phyloP scores from a whole-genome alignment of 92 coral and sea anemone genomes.

The Micromussa lordhowensis region DNA sequence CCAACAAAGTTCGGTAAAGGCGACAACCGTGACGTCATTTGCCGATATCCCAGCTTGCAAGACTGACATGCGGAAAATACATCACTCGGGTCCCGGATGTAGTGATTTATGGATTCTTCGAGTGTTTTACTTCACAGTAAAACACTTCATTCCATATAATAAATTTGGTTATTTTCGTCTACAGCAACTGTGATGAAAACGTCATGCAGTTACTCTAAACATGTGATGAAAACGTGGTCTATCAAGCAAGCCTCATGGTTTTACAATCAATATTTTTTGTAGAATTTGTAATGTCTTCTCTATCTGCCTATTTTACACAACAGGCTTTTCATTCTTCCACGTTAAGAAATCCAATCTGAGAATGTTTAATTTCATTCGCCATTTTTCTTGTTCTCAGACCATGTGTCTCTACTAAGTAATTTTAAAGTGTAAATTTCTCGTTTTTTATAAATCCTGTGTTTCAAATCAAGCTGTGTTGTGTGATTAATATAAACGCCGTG shows the following conservation, averaged over 20 bases:
- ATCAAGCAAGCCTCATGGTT: background rate
- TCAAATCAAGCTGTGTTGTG: background rate
- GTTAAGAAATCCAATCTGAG: background rate
- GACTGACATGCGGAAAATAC: background rate
- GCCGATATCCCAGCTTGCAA: background rate
- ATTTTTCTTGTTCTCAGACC: background rate
- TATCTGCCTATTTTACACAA: background rate
- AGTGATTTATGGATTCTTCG: too few species aligned
- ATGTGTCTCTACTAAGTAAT: background rate
- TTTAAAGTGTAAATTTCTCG: background rate
- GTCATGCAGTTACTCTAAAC: background rate
- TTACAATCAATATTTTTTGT: background rate
- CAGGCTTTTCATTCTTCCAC: background rate
- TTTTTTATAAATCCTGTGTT: background rate
- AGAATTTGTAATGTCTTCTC: background rate
- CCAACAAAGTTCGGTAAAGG: background rate
- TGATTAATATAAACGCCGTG: background rate
- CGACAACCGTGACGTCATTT: background rate
- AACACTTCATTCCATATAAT: too few species aligned
- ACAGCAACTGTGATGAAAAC: background rate
- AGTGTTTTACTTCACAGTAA: too few species aligned
- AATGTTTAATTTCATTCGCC: background rate
- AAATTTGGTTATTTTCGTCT: background rate
- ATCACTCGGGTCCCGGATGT: background rate
- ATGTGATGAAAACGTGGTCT: background rate